Conservation (phyloP, 2,113 vertebrate genomes). For the Cariama cristata region DNA sequence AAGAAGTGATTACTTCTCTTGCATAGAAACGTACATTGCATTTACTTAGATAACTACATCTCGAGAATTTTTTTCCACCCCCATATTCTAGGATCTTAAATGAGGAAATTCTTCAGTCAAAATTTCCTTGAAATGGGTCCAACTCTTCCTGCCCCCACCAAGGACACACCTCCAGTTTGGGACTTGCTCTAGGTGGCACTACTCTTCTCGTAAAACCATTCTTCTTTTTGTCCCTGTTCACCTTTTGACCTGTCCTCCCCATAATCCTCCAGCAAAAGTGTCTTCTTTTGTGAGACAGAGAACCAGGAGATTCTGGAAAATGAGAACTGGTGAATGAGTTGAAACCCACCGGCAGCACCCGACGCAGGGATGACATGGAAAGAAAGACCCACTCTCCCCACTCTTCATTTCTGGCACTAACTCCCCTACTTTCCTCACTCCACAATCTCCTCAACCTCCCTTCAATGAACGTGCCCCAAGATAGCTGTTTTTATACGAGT, state of each 20-base stretch:
- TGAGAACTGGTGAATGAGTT: background rate
- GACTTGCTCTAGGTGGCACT: background rate
- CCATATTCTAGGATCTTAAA: background rate
- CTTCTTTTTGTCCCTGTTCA: background rate
- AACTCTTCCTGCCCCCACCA: background rate
- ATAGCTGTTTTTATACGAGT: background rate
- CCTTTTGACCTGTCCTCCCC: background rate
- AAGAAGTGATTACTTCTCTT: slow-evolving; percentile 28
- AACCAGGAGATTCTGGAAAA: background rate
- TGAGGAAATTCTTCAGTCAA: background rate
- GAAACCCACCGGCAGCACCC: background rate
- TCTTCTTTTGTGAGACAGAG: background rate
- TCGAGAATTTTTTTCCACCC: background rate
- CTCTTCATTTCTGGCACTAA: background rate
- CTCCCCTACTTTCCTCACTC: background rate
- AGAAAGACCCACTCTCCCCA: background rate
- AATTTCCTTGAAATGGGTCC: background rate
- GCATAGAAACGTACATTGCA: background rate
- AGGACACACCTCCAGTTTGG: background rate
- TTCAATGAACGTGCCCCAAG: background rate
- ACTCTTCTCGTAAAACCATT: background rate
- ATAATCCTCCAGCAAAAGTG: background rate
- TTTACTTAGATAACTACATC: background rate
- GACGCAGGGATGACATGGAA: background rate
- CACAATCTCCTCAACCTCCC: background rate